These are phyloP conservation scores for Rhodeus uyekii DNA, from an alignment of 2,797 vertebrate species.

Conservation along the genomic window DNA sequence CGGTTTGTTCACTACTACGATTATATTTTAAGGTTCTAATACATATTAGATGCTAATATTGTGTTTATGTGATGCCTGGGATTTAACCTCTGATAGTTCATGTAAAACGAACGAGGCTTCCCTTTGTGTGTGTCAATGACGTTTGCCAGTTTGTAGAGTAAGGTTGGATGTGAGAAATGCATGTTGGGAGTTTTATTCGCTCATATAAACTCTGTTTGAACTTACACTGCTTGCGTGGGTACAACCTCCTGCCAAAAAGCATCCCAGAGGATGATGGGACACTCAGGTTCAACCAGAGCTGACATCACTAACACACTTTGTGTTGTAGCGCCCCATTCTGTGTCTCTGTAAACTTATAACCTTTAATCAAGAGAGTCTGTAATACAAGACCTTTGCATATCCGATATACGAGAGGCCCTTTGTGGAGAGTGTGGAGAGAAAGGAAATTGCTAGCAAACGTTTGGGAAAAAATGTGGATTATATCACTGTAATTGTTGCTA, in stretches of 20 bases:
- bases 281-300: slow-evolving; percentile 35
- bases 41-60: slow-evolving; percentile 10
- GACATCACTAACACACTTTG: slow-evolving; percentile 37
- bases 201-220: slow-evolving; percentile 36
- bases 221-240: slow-evolving; percentile 14
- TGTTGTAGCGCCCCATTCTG: slow-evolving; percentile 11
- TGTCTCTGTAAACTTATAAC: slow-evolving; percentile 14
- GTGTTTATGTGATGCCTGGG: slow-evolving; percentile 8
- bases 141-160: slow-evolving; percentile 18
- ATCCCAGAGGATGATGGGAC: slow-evolving; percentile 34
- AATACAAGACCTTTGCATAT: slow-evolving; percentile 26
- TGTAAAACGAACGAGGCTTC: background rate
- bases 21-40: slow-evolving; percentile 8
- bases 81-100: slow-evolving; percentile 14
- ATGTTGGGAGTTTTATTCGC: slow-evolving; percentile 15
- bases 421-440: slow-evolving; percentile 7
- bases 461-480: slow-evolving; percentile 24
- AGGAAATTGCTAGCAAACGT: slow-evolving; percentile 22
- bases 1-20: background rate
- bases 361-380: slow-evolving; percentile 33
- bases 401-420: slow-evolving; percentile 11
- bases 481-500: slow-evolving; percentile 37
- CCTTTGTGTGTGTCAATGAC: slow-evolving; percentile 11
- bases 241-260: slow-evolving; percentile 20
- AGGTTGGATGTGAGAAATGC: slow-evolving; percentile 24